Evolutionary conservation across 2,888 invertebrate species (phyloP).

Genomic region (Mimachlamys varia): DNA sequence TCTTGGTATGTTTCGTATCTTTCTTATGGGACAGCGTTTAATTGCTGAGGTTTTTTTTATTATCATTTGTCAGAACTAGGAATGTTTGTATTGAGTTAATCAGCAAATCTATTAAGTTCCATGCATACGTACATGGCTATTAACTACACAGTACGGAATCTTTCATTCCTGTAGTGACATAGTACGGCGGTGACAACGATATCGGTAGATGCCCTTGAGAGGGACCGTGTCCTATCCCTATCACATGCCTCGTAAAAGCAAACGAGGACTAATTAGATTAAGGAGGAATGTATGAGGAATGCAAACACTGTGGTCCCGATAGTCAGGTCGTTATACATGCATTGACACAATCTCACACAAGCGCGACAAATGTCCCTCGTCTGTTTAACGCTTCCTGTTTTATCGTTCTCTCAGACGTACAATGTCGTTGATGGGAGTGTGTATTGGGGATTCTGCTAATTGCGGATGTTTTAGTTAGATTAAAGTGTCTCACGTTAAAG

Average conservation of each 20-base stretch:
- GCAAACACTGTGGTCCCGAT: conserved; percentile 5
- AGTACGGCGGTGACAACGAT: not conserved
- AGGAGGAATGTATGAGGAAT: conserved; percentile 21
- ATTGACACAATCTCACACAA: conserved; percentile 10
- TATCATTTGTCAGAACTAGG: not conserved
- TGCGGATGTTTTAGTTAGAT: not conserved
- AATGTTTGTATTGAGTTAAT: not conserved
- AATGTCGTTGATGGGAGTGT: not conserved
- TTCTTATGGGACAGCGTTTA: not conserved
- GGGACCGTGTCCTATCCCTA: not conserved
- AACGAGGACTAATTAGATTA: conserved; percentile 22
- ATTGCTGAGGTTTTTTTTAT: not conserved
- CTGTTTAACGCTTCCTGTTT: not conserved
- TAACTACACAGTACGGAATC: not conserved
- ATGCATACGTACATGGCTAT: not conserved
- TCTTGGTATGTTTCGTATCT: not conserved
- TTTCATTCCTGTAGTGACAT: not conserved
- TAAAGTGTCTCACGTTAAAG: not conserved
- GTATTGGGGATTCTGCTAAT: not conserved
- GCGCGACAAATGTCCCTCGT: conserved; percentile 9
- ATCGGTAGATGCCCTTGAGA: conserved; percentile 6
- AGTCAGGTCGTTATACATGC: not conserved
- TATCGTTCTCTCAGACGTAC: not conserved
- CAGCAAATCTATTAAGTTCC: not conserved
- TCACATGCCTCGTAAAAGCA: not conserved